Percentiles rank a stretch among this genome's conserved stretches.
These are phyloP conservation scores for Porites australiensis DNA, from an alignment of 64 coral and sea anemone genomes.

Conservation along the genomic window DNA sequence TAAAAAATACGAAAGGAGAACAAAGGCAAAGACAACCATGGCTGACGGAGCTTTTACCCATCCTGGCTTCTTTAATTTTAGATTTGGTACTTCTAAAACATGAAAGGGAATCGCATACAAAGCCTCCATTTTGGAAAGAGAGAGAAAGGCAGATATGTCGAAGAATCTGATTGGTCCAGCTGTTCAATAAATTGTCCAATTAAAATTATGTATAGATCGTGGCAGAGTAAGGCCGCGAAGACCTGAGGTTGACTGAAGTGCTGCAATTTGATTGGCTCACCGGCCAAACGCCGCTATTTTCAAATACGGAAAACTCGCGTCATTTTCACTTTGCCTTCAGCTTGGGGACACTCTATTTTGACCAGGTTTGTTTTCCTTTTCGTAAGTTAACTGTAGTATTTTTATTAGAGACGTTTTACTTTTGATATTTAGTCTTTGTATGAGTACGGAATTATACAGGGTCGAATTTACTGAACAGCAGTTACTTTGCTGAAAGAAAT, in stretches of 20 bases:
- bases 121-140: slow-evolving; percentile 97
- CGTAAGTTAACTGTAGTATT: not conserved
- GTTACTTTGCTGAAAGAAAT: not conserved
- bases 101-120: slow-evolving; percentile 95
- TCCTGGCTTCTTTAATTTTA: slow-evolving; percentile 96
- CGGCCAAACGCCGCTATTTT: slow-evolving; percentile 55
- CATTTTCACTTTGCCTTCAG: not conserved
- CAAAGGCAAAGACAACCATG: slow-evolving; percentile 97
- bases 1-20: slow-evolving; percentile 97
- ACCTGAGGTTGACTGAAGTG: not conserved
- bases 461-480: not conserved
- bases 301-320: slow-evolving; percentile 51
- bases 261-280: slow-evolving; percentile 68
- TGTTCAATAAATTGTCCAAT: slow-evolving; percentile 43
- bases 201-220: not conserved
- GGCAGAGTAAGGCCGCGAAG: not conserved
- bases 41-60: slow-evolving; percentile 98
- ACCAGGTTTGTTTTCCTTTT: slow-evolving; percentile 22
- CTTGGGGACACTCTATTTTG: not conserved
- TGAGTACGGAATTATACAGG: not conserved
- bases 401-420: not conserved
- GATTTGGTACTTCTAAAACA: slow-evolving; percentile 92
- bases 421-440: not conserved
- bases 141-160: slow-evolving; percentile 32
- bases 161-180: slow-evolving; percentile 68